Base-by-base conservation (phyloP, 2,797 vertebrate species). In the Diplodus puntazzo region DNA sequence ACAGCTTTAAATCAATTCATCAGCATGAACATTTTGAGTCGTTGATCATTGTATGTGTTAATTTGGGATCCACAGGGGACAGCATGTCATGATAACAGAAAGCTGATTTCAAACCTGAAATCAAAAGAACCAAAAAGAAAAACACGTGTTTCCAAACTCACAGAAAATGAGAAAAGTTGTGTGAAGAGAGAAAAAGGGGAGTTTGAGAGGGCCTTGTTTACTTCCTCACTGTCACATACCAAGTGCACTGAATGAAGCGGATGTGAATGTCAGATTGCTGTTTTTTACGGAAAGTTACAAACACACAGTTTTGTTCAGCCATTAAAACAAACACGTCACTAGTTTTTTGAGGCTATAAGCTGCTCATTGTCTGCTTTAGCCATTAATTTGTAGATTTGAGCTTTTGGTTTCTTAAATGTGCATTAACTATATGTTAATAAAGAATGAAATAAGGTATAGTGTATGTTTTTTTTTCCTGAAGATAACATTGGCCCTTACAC, bases 401-500 rank as follows among this genome's bases (percentile, higher is more conserved):
- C 39, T 21, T 64, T 39, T 62, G 23, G 45, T 64, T 1, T 3
- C 20, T 21, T 2, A 30, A 18, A 50, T 25, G 12, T 50, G 23
- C n/a, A 45, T n/a, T 69, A 3, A 62, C 14, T 8, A 3, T 23
- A 58, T 16, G 10, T 61, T 20, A 52, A 21, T 54, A 39, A 57
- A 39, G 2, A 45, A 21, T 45, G 4, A 11, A 53, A 17, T 18
- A 63, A 48, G 1, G 42, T 18, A 62, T 50, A n/a, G 10, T 39
- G 18, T 17, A 48, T 59, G 16, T 49, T 45, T 68, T 58, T 39
- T 49, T 45, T 68, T 58, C 30, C 25, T 59, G 18, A 61, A 75
- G 69, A 67, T 25, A 63, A 25, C 34, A 69, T 61, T 75, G 57
- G 21, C 39, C 30, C 14, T 76, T 79, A 61, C 68, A 73, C 17